Evolutionary conservation across 2,888 invertebrate species (phyloP), one percentile per base, ranked within the genome.

Genomic region (Sinopyrophorus schimmeli): DNA sequence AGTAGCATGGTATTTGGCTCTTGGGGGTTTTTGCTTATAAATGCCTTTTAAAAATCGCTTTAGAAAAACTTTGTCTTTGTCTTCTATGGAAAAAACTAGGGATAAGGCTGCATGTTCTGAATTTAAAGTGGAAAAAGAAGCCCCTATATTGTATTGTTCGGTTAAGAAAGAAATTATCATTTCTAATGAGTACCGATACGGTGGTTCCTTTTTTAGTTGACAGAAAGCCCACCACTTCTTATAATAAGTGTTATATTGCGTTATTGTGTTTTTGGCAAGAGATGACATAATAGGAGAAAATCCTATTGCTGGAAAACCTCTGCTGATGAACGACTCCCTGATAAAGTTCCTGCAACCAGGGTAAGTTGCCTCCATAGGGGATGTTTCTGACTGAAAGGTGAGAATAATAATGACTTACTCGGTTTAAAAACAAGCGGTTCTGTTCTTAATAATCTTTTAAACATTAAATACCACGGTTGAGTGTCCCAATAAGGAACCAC

Each of bases 381-480:
- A 15, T 47, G 26, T 11, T 37, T 16, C 17, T 21, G 18, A 11
- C 32, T 30, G 44, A 24, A 23, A 35, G 48, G 44, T 38, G 31
- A 20, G 9, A 38, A 50, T 5, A 48, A 11, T 34, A 52, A 39
- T 7, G 11, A 17, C 18, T 32, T 32, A 32, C 2, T 32, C 5
- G 31, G 31, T 2, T 15, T 16, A n/a, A 32, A 32, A n/a, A 32
- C 7, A 3, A 31, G 5, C 9, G 17, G 9, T 9, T 31, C 9
- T 6, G 2, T 16, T 15, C 15, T 2, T 16, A 31, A 31, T n/a
- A 31, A n/a, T 31, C 4, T 7, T 15, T 16, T 21, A 34, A 63
- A 66, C 3, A 65, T 3, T 3, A 65, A 63, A 37, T 53, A 67
- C 66, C 63, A 67, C 0, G 62, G 58, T 42, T 66, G 65, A 3